Base-by-base conservation (phyloP, 1,140 invertebrate species). In the Macrosteles quadrilineatus region DNA sequence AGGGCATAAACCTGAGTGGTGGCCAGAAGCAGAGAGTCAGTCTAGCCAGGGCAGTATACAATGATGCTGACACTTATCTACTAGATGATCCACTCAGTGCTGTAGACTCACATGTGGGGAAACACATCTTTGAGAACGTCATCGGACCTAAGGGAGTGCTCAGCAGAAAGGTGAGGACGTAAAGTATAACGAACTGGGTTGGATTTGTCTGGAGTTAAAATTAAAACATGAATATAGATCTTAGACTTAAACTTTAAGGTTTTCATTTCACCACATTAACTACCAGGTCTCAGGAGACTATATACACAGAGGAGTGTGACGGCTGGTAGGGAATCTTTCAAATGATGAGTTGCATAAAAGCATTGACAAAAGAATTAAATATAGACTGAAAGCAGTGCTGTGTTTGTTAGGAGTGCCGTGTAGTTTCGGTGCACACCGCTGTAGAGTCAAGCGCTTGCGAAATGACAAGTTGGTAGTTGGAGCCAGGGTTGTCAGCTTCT, bases 21-120 rank as follows among this genome's bases (percentile, higher is more conserved):
- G 97, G 97, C 29, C 97, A 99, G 79, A 98, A 98, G 78, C 95
- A 97, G 80, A 85, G 97, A 74, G 92, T 98, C 19, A 94, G 91
- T 69, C 82, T 99, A 55, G 97, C 68, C 0, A 85, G 97, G 76
- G 95, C 96, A n/a, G 91, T 98, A 21, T 98, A 98, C 78, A 88
- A 86, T 73, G 87, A 96, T 79, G 87, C 91, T 0, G 94, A 98
- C 77, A 85, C 96, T 65, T 97, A 96, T 79, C 88, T 94, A 73
- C 81, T 98, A 73, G 97, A 99, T 79, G 96, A 98, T 86, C 96
- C 96, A 0, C 84, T 99, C 11, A 96, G 94, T 76, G 95, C 96
- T 2, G 93, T 98, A 1, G 96, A 98, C 79, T 88, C 91, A 27
- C 94, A 98, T 79, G 95, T 98, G n/a, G 93, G 94, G 9, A 94